Base-by-base conservation (phyloP, 2,888 invertebrate species). In the Leptinotarsa juncta region DNA sequence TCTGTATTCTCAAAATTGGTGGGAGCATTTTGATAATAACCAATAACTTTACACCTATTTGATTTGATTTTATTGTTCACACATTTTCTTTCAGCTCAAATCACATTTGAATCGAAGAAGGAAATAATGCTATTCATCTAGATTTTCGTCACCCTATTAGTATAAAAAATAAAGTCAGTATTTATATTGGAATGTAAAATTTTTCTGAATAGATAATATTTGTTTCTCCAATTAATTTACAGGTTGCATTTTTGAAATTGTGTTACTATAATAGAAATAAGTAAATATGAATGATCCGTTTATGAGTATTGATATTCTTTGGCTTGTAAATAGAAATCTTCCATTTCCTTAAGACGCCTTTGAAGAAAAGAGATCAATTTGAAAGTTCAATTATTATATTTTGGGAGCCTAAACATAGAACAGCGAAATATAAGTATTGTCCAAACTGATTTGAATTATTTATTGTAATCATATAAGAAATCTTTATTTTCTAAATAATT, bases 241-340 rank as follows among this genome's bases (percentile, higher is more conserved):
- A 12, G 42, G 42, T 42, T 10, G 32, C 32, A 32, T 32, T 32
- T 32, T 32, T 2, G 42, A 42, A 42, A 42, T 42, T 42, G 42
- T 10, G 42, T 42, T 42, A 42, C 42, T 42, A 42, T 42, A 42
- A 42, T 42, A 42, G 42, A 42, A 16, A 49, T 65, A 65, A 65
- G 49, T 62, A 32, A 4, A 7, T 62, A 5, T 12, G 32, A 62
- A 62, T 26, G 32, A 62, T 62, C 32, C 78, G 78, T 81, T 81
- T 81, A 79, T 77, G 79, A 80, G 79, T 77, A 77, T 75, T 55
- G 72, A 76, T 67, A 71, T 68, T 67, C 65, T 79, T 78, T 80
- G 82, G 85, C 85, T 85, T 85, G 81, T 84, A 82, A 82, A 77
- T 71, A 71, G 10, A 80, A 83, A 83, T 84, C 86, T 86, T 85